These are phyloP conservation scores for Cottus gobio DNA, from an alignment of 2,113 vertebrate genomes.

Conservation along the genomic window DNA sequence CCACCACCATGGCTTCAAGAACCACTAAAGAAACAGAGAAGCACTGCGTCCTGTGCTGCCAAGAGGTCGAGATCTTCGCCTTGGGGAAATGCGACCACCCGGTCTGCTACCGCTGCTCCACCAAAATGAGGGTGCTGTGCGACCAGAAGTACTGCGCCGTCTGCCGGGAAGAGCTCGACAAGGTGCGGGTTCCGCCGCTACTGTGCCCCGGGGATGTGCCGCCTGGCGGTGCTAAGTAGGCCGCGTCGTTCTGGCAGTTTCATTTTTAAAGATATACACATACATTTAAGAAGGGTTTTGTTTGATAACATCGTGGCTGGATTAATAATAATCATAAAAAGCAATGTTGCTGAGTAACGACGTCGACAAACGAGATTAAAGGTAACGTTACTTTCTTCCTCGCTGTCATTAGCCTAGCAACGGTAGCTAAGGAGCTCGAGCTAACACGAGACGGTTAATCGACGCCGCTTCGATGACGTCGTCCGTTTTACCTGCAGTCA, in stretches of 20 bases:
- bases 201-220: slow-evolving; percentile 47
- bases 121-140: slow-evolving; percentile 96
- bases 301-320: neutral
- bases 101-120: slow-evolving; percentile 97
- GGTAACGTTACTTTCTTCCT: neutral
- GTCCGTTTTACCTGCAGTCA: neutral
- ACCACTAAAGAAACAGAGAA: slow-evolving; percentile 79
- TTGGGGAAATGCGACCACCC: slow-evolving; percentile 97
- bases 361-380: neutral
- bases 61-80: slow-evolving; percentile 92
- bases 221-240: slow-evolving; percentile 52
- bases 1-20: slow-evolving; percentile 68
- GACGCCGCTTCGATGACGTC: neutral
- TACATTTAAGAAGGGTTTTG: too few species aligned
- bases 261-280: too few species aligned
- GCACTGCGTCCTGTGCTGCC: slow-evolving; percentile 94
- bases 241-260: slow-evolving; percentile 10
- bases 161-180: slow-evolving; percentile 96
- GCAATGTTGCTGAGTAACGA: neutral
- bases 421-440: slow-evolving; percentile 1
- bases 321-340: neutral
- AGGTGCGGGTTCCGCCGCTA: slow-evolving; percentile 81
- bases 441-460: slow-evolving; percentile 6
- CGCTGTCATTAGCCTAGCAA: slow-evolving; percentile 37
- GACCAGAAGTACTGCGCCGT: slow-evolving; percentile 98